phyloP scores from a whole-genome alignment of 2,797 vertebrate species.

The Gallinago stenura region DNA sequence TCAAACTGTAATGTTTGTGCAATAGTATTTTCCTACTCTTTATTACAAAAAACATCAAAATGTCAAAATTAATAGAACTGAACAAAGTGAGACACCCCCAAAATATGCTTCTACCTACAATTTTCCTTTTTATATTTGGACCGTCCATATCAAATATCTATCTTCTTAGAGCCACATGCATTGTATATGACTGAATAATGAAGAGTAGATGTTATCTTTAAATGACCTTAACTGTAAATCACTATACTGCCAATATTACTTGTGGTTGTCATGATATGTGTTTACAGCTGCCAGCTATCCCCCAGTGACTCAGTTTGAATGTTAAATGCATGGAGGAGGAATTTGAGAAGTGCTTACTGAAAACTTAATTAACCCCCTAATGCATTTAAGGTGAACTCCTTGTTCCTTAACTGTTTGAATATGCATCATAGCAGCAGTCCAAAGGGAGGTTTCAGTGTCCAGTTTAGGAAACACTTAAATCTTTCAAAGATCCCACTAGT shows the following conservation, averaged over 20 bases:
- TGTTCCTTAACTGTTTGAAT: conserved; percentile 42
- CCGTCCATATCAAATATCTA: not conserved
- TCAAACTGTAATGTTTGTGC: not conserved
- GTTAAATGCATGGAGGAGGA: conserved; percentile 31
- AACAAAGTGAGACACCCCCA: not conserved
- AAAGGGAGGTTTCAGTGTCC: not conserved
- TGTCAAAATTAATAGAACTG: not conserved
- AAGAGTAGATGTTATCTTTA: not conserved
- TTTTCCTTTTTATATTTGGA: not conserved
- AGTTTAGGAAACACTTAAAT: not conserved
- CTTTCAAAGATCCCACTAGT: not conserved
- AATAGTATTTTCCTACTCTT: not conserved
- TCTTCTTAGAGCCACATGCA: not conserved
- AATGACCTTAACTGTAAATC: conserved; percentile 36
- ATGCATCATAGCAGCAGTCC: not conserved
- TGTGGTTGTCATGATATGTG: not conserved
- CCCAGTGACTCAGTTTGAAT: not conserved
- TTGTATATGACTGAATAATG: not conserved
- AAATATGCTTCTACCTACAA: not conserved
- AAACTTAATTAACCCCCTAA: conserved; percentile 69
- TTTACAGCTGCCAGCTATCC: conserved; percentile 40
- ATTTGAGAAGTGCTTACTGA: conserved; percentile 51
- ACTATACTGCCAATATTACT: not conserved
- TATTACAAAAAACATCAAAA: not conserved
- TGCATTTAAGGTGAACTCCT: conserved; percentile 37